Evolutionary conservation across 1,140 invertebrate species (phyloP).

Genomic region (Bombus confusus): DNA sequence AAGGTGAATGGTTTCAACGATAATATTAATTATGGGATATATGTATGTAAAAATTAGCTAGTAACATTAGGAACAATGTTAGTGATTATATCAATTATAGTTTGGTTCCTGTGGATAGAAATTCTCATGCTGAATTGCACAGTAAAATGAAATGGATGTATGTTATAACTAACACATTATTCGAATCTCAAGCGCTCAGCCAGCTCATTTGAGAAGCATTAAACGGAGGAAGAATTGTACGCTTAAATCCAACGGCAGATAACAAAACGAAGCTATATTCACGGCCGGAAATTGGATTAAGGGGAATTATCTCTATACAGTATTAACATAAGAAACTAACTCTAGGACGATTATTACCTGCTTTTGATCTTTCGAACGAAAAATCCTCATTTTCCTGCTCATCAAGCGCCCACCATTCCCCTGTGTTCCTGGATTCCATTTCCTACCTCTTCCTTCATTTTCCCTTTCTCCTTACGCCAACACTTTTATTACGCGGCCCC

Average conservation of each 20-base stretch:
- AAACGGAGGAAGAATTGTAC: not conserved
- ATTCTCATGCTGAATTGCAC: too few relatives aligned
- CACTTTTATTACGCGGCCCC: constrained; percentile 55
- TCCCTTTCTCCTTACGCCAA: not conserved
- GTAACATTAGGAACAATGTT: too few relatives aligned
- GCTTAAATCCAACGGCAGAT: not conserved
- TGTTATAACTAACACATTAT: not conserved
- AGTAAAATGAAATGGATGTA: too few relatives aligned
- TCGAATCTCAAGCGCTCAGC: not conserved
- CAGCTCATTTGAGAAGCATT: not conserved
- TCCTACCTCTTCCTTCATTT: not conserved
- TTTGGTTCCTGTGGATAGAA: too few relatives aligned
- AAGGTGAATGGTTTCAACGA: too few relatives aligned
- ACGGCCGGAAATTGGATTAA: not conserved
- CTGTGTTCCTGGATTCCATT: constrained; percentile 1
- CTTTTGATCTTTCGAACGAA: constrained; percentile 38
- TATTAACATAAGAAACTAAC: constrained; percentile 30
- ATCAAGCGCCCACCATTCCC: constrained; percentile 27
- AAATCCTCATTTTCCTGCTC: constrained; percentile 32
- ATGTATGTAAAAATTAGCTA: too few relatives aligned
- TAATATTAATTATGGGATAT: too few relatives aligned
- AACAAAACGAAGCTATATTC: not conserved
- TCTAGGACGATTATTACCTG: not conserved
- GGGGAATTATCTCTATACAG: constrained; percentile 9
- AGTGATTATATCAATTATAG: too few relatives aligned